Evolutionary conservation across 1,140 invertebrate genomes (phyloP).

Genomic region (Elymnias hypermnestra): DNA sequence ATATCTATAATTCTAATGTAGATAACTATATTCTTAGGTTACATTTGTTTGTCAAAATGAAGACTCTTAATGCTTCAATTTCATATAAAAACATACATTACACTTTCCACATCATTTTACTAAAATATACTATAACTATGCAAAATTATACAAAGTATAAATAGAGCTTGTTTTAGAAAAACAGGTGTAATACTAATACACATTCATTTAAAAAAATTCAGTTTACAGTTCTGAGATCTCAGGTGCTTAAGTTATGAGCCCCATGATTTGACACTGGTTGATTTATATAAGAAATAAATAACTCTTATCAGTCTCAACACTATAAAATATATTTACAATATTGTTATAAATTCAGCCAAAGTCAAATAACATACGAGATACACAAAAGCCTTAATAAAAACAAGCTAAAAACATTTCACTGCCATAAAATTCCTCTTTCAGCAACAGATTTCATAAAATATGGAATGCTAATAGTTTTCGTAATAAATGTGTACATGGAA

Average conservation of each 20-base stretch:
- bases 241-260: slow-evolving; percentile 23
- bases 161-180: slow-evolving; percentile 33
- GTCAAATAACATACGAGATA: slow-evolving; percentile 43
- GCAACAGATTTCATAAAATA: slow-evolving; percentile 20
- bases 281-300: slow-evolving; percentile 69
- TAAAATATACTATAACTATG: slow-evolving; percentile 9
- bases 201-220: too few species aligned
- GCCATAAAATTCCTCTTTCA: slow-evolving; percentile 12
- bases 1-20: too few species aligned
- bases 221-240: slow-evolving; percentile 15
- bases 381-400: slow-evolving; percentile 20
- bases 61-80: too few species aligned
- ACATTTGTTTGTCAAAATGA: neutral
- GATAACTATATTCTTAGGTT: too few species aligned
- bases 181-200: slow-evolving; percentile 5
- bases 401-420: slow-evolving; percentile 12
- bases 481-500: slow-evolving; percentile 42
- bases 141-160: slow-evolving; percentile 31
- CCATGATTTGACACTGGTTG: slow-evolving; percentile 63
- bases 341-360: slow-evolving; percentile 57
- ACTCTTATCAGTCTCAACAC: slow-evolving; percentile 70
- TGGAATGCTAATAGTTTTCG: slow-evolving; percentile 53
- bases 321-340: slow-evolving; percentile 69
- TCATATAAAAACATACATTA: too few species aligned
- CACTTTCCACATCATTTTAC: neutral